Conservation (phyloP, 2,797 vertebrate species). For the Sardinella longiceps region DNA sequence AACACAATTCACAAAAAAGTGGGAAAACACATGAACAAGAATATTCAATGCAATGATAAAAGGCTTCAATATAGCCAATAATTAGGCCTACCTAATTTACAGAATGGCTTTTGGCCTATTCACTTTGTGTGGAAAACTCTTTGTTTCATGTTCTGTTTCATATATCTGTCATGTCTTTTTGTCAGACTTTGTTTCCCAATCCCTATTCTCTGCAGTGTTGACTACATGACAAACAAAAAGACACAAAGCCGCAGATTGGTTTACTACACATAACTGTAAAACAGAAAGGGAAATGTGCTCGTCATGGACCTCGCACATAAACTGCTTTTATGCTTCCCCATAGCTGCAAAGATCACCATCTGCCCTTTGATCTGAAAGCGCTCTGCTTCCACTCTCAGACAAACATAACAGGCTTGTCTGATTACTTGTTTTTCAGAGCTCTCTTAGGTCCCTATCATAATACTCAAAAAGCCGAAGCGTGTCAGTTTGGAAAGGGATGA, state of each 20-base stretch:
- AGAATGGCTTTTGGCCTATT: not conserved
- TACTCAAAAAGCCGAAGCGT: not conserved
- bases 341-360: not conserved
- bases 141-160: not conserved
- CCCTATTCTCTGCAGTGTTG: not conserved
- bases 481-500: not conserved
- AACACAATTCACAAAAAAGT: not conserved
- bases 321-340: not conserved
- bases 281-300: not conserved
- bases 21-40: not conserved
- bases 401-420: not conserved
- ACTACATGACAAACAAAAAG: not conserved
- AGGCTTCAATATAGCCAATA: not conserved
- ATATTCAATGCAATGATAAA: not conserved
- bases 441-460: not conserved
- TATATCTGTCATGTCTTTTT: not conserved
- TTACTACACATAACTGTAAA: not conserved
- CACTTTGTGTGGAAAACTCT: not conserved
- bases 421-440: not conserved
- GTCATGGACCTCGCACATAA: not conserved
- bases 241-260: not conserved
- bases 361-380: not conserved
- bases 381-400: not conserved
- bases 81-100: not conserved
- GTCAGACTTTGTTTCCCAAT: not conserved